Base-by-base conservation (phyloP, 2,888 invertebrate species). In the Scaeva pyrastri region DNA sequence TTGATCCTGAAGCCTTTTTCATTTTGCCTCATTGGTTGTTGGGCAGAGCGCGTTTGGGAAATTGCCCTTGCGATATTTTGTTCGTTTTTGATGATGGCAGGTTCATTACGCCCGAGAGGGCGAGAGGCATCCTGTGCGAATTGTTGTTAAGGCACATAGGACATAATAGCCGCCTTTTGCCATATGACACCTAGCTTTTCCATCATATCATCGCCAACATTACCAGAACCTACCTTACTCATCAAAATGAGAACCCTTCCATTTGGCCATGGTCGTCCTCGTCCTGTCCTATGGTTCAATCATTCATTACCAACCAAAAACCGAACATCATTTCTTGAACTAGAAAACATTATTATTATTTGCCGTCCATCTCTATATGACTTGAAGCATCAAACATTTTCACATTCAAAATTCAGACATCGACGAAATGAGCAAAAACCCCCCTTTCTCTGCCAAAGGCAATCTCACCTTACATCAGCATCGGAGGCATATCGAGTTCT, bases 281-380 rank as follows among this genome's bases (percentile, higher is more conserved):
- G 31, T 64, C 26, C 45, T 45, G 45, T 64, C 64, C 39, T 60
- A n/a, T n/a, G n/a, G n/a, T 10, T 48, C 12, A 16, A 43, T 39
- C 50, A 36, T 21, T 50, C 16, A 52, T 56, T 16, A 26, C 39
- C 39, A 48, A 36, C 43, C 80, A 62, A 88, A 73, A 66, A 75
- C 70, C 68, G 87, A 88, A 88, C 88, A 79, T 84, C 84, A 64
- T 88, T 48, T 86, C 77, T 84, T 81, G 80, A 74, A 19, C 72
- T 31, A n/a, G 50, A 52, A 31, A 60, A 6, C 23, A 68, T 52
- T 68, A 66, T 68, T 68, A 50, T 68, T 68, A 50, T 62, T 58
- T 31, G 5, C 11, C 52, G 39, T 58, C 10, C 21, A 45, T n/a
- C n/a, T n/a, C n/a, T n/a, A n/a, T n/a, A n/a, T 76, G 48, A 60